Conservation (phyloP, 2,113 vertebrate species). For the Meriones unguiculatus region DNA sequence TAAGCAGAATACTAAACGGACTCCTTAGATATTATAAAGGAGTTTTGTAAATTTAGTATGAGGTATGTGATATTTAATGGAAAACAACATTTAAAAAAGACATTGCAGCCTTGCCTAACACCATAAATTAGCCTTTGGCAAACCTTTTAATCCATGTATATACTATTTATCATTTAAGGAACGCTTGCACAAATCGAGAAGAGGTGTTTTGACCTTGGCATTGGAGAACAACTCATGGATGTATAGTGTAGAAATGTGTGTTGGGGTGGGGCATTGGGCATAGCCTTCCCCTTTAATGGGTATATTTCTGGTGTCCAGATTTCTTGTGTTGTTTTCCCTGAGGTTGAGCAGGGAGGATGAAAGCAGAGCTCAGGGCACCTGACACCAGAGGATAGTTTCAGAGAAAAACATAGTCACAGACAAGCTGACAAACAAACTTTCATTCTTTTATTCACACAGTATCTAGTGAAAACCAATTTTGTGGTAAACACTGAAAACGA, state of each 20-base stretch:
- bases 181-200: background rate
- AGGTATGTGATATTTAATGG: too few species aligned
- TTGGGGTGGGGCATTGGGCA: too few species aligned
- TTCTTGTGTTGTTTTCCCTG: too few species aligned
- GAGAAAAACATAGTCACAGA: background rate
- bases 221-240: too few species aligned
- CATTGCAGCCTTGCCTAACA: background rate
- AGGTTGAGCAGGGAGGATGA: background rate
- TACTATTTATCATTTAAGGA: background rate
- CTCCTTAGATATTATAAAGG: background rate
- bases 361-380: background rate
- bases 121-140: background rate
- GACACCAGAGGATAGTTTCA: background rate
- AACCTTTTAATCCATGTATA: background rate
- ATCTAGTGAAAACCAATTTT: background rate
- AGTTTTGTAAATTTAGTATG: too few species aligned
- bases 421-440: background rate
- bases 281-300: too few species aligned
- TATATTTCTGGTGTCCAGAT: too few species aligned
- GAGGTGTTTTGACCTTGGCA: background rate
- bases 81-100: too few species aligned
- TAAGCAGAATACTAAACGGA: background rate
- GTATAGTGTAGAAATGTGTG: too few species aligned
- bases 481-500: background rate
- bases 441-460: conserved; percentile 56